Evolutionary conservation across 2,113 vertebrate species (phyloP).

Genomic region (Phalacrocorax brasilianus): DNA sequence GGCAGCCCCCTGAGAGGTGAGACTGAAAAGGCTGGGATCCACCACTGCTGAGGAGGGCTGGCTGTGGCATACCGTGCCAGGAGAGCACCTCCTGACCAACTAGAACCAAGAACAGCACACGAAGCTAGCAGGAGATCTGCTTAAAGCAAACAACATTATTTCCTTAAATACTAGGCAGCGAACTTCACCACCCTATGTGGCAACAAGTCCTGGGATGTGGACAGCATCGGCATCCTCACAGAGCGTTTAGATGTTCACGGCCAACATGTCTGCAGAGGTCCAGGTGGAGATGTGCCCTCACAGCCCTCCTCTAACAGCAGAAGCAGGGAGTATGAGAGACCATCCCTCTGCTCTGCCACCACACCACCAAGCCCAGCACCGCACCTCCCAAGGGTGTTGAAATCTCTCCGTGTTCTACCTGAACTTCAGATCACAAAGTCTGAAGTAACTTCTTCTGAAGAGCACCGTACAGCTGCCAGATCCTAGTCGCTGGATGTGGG

Average conservation of each 20-base stretch:
- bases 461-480: not conserved
- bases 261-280: not conserved
- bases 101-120: not conserved
- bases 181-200: not conserved
- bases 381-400: not conserved
- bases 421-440: not conserved
- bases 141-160: not conserved
- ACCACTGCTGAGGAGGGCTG: not conserved
- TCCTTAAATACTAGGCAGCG: not conserved
- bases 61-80: not conserved
- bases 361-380: not conserved
- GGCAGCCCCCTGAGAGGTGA: not conserved
- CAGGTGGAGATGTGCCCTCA: not conserved
- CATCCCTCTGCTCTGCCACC: not conserved
- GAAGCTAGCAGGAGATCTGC: not conserved
- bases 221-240: accelerated
- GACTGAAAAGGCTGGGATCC: not conserved
- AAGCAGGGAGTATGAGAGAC: not conserved
- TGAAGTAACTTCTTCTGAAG: not conserved
- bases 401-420: not conserved
- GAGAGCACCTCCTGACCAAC: not conserved
- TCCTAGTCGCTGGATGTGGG: not conserved
- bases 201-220: not conserved
- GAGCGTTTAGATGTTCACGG: not conserved
- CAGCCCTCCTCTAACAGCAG: not conserved